Percentiles rank a stretch among this genome's conserved stretches.
These are phyloP conservation scores for Zoanthus gigantus DNA, from an alignment of 92 coral and sea anemone species.

Conservation along the genomic window DNA sequence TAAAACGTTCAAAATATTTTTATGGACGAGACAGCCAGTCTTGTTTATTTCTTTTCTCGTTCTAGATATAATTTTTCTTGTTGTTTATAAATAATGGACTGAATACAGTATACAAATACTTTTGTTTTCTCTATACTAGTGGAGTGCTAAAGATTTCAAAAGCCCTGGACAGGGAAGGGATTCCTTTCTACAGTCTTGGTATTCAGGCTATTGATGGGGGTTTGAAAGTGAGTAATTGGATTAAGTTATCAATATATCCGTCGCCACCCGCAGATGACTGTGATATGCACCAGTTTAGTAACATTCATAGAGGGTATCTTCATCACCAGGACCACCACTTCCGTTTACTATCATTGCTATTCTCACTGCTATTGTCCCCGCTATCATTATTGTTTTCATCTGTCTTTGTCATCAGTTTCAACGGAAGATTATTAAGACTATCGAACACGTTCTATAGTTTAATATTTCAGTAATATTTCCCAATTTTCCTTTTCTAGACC, in stretches of 20 bases:
- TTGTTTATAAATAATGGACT: no score
- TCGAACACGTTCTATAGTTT: not conserved
- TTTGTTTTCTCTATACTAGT: conserved; percentile 41
- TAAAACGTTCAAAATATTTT: no score
- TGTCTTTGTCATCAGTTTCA: no score
- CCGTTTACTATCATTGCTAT: not conserved
- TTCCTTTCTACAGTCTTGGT: conserved; percentile 69
- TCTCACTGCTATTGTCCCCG: not conserved
- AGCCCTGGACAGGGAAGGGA: conserved; percentile 80
- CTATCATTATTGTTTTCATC: no score
- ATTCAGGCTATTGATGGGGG: conserved; percentile 91
- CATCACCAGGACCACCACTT: not conserved
- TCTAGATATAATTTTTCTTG: no score
- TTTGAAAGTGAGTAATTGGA: conserved; percentile 73
- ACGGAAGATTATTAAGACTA: not conserved
- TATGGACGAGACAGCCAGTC: no score
- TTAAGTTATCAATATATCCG: not conserved
- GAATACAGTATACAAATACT: not conserved
- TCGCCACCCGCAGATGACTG: no score
- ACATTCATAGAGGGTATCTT: no score
- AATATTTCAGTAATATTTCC: not conserved
- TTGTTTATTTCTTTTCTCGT: no score
- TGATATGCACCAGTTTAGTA: no score
- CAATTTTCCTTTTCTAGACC: conserved; percentile 52
- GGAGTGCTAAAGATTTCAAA: conserved; percentile 79